Base-by-base conservation (phyloP, 1,140 invertebrate genomes). In the Akabosia matsudoensis region DNA sequence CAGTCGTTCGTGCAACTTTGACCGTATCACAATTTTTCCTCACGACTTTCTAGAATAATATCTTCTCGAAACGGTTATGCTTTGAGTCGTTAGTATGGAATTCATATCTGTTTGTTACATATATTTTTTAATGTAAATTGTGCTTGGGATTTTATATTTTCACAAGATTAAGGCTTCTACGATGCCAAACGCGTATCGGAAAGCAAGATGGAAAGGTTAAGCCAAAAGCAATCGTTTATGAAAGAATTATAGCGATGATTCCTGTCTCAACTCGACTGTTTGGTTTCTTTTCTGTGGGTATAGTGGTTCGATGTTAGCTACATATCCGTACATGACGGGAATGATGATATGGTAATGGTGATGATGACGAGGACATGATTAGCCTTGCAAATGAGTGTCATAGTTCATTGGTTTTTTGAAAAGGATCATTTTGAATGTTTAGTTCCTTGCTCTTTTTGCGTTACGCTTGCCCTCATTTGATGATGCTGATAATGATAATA, bases 371-470 rank as follows among this genome's bases (percentile, higher is more conserved):
- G 13, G 61, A 67, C 61, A 72, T 70, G 76, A 77, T 77, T 77
- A 77, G 45, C 72, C 72, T 74, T 77, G 72, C 72, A 77, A 72
- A 77, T 74, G 73, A 77, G 73, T 77, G 76, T 77, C 76, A 77
- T 74, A 77, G 76, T 77, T 77, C 76, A 77, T 67, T 67, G 61
- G 61, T 67, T 67, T 67, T 45, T 45, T 18, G 18, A 45, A 45
- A 45, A 45, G 37, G 37, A 10, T 45, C 7, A 18, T 45, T 7
- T 45, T 45, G 37, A 18, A 10, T 45, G 37, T 7, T 45, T 45
- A 18, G 37, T 45, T 45, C 37, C 37, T 45, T 45, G 37, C 37
- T 45, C 37, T 45, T 45, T 45, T 45, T 45, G 7, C 18, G 37
- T 22, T 61, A 13, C 54, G 14, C 24, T 61, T n/a, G 4, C 24